A percentile compares a stretch with the other conserved stretches of the same genome.
Conservation (phyloP, 2,113 vertebrate genomes). For the Chrysochloris asiatica region DNA sequence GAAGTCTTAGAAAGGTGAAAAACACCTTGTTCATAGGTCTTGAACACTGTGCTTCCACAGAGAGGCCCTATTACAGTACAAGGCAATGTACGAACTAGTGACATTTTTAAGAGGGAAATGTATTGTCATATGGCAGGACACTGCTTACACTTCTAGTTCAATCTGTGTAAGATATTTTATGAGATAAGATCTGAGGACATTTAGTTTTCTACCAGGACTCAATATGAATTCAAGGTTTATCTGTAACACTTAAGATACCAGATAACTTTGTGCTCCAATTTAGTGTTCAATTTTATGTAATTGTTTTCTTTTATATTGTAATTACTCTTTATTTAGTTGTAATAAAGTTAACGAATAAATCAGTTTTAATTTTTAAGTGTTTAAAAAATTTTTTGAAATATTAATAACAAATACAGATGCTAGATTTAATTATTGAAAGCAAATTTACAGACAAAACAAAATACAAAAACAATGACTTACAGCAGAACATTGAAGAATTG, state of each 20-base stretch:
- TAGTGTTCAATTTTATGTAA: background rate
- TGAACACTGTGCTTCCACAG: background rate
- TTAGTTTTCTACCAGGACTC: too few species aligned
- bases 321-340: background rate
- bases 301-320: background rate
- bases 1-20: background rate
- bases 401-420: background rate
- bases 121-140: too few species aligned
- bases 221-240: background rate
- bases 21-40: rapidly evolving
- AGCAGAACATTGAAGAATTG: background rate
- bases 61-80: background rate
- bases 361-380: background rate
- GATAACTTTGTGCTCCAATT: background rate
- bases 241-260: background rate
- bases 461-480: background rate
- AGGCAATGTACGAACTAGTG: too few species aligned
- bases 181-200: too few species aligned
- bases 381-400: background rate
- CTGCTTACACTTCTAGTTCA: too few species aligned
- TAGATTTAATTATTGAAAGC: background rate
- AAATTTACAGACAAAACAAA: background rate
- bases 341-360: background rate
- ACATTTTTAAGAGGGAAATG: too few species aligned
- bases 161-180: too few species aligned